Conservation (phyloP, 2,888 invertebrate species). For the Cyrtodaria siliqua region DNA sequence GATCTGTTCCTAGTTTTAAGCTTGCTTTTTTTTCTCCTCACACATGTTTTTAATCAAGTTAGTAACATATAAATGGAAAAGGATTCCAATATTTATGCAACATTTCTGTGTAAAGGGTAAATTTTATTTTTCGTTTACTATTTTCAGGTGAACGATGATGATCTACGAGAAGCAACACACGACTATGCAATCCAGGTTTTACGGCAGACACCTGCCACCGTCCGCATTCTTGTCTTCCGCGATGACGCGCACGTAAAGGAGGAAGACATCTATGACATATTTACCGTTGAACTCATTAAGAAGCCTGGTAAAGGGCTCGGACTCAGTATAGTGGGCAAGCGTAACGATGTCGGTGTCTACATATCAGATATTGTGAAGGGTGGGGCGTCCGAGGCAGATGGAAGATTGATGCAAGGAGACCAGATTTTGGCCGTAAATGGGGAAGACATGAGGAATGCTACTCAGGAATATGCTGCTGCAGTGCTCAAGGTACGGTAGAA, state of each 20-base stretch:
- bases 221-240: conserved; percentile 93
- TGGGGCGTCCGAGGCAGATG: conserved; percentile 94
- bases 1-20: too few species aligned
- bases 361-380: conserved; percentile 97
- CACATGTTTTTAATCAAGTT: too few species aligned
- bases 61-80: too few species aligned
- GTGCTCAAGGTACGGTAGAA: conserved; percentile 90
- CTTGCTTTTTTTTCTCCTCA: too few species aligned
- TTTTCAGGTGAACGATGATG: conserved; percentile 91
- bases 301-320: conserved; percentile 92
- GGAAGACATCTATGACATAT: conserved; percentile 89
- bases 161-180: conserved; percentile 93
- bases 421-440: conserved; percentile 95
- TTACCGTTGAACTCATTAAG: conserved; percentile 92
- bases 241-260: conserved; percentile 86
- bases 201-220: conserved; percentile 92
- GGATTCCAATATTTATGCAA: too few species aligned
- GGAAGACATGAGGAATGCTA: conserved; percentile 89
- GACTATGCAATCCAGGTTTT: conserved; percentile 91
- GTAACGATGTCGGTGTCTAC: conserved; percentile 93
- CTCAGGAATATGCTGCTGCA: conserved; percentile 94
- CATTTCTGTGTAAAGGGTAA: too few species aligned
- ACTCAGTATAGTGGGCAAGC: conserved; percentile 92
- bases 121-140: too few species aligned
- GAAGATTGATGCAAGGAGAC: conserved; percentile 96